Evolutionary conservation across 2,113 vertebrate genomes (phyloP).

Genomic region (Alaudala cheleensis): DNA sequence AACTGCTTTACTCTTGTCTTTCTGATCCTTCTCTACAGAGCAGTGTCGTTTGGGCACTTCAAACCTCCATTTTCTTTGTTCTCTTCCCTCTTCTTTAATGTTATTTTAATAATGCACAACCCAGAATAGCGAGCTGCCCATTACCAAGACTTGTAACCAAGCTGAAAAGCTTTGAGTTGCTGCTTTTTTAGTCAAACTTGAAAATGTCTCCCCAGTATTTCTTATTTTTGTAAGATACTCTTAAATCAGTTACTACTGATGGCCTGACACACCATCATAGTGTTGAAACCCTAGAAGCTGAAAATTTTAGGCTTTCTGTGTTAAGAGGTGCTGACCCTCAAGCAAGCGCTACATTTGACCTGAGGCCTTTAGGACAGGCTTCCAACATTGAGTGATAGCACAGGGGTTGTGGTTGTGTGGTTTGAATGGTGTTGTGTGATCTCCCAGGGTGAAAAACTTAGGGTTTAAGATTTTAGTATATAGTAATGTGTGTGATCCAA

Average conservation of each 20-base stretch:
- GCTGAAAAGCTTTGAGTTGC: not conserved
- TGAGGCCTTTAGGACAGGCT: no score
- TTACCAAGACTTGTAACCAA: not conserved
- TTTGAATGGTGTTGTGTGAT: no score
- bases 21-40: not conserved
- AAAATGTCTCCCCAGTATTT: not conserved
- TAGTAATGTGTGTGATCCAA: no score
- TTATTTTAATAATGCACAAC: constrained; percentile 12
- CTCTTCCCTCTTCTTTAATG: not conserved
- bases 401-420: no score
- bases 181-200: not conserved
- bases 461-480: no score
- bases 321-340: no score
- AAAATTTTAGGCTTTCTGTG: no score
- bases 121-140: not conserved
- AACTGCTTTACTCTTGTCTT: not conserved
- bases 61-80: not conserved
- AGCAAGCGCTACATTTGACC: no score
- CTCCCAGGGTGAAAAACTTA: no score
- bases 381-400: no score
- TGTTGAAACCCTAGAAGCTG: no score
- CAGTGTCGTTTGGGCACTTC: not conserved
- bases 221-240: not conserved
- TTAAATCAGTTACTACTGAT: not conserved
- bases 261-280: not conserved